Evolutionary conservation across 2,113 vertebrate species (phyloP).

Genomic region (Rhinogobius similis): DNA sequence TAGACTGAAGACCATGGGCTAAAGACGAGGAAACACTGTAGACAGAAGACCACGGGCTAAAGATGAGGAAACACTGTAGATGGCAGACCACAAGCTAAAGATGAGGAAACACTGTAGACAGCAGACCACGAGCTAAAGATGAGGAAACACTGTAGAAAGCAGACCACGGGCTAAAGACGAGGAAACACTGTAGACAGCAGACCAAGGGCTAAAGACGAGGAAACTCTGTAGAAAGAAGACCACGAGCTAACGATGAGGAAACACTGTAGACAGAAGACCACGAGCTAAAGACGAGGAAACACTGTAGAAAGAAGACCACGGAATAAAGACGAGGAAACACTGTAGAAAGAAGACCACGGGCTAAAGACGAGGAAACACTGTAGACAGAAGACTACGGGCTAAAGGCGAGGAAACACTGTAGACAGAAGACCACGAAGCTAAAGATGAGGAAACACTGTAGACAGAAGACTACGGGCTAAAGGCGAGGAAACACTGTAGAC

Average conservation of each 20-base stretch:
- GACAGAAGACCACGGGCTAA: slow-evolving; percentile 1
- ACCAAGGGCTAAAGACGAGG: background rate
- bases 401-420: background rate
- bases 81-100: no score
- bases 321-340: background rate
- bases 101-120: slow-evolving; percentile 5
- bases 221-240: no score
- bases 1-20: no score
- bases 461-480: no score
- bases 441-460: no score
- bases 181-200: slow-evolving; percentile 7
- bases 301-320: no score
- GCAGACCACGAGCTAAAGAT: background rate
- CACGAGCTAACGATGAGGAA: background rate
- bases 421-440: slow-evolving; percentile 1
- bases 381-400: no score
- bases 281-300: no score
- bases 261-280: slow-evolving; percentile 3
- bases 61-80: no score
- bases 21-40: background rate
- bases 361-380: no score
- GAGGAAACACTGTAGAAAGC: no score
- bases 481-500: slow-evolving; percentile 5
- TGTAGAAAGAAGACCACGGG: slow-evolving; percentile 4
- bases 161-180: no score